Percentiles rank a stretch among this genome's conserved stretches.
Evolutionary conservation across 1,140 invertebrate species (phyloP).

Genomic region (Macrocentrus cingulum): DNA sequence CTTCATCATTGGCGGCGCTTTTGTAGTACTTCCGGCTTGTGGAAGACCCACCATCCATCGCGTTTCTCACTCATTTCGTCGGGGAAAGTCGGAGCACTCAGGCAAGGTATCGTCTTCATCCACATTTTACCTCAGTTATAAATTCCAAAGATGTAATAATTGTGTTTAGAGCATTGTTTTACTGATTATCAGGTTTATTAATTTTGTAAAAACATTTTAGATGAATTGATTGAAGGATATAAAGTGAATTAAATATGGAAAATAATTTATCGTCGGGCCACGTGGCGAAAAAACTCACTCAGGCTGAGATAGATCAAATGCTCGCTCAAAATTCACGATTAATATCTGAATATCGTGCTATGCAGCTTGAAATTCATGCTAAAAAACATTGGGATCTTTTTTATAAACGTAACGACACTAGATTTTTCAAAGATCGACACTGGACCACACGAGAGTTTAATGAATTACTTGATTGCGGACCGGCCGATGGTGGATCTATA

Average conservation of each 20-base stretch:
- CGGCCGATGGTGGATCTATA: constrained; percentile 56
- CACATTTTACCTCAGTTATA: no score
- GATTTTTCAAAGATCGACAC: constrained; percentile 96
- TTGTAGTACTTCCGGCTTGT: no score
- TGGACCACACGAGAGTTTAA: constrained; percentile 95
- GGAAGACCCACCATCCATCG: no score
- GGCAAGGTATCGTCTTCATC: no score
- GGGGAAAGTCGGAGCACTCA: no score
- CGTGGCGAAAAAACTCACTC: constrained; percentile 61
- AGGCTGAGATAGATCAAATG: constrained; percentile 65
- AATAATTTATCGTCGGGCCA: constrained; percentile 42
- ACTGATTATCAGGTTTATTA: no score
- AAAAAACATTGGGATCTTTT: constrained; percentile 97
- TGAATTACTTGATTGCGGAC: constrained; percentile 66
- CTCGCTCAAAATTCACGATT: constrained; percentile 70
- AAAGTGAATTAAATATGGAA: background rate
- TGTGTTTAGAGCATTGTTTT: no score
- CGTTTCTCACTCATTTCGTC: no score
- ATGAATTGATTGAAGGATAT: no score
- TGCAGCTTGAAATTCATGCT: constrained; percentile 82
- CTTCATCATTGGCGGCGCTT: no score
- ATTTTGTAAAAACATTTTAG: no score
- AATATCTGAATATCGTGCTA: constrained; percentile 76
- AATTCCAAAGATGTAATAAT: no score
- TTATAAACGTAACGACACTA: constrained; percentile 89